A percentile compares a stretch with the other conserved stretches of the same genome.
These are phyloP conservation scores for Drosophila pseudotalamancana DNA, from an alignment of 2,888 invertebrate genomes.

Conservation along the genomic window DNA sequence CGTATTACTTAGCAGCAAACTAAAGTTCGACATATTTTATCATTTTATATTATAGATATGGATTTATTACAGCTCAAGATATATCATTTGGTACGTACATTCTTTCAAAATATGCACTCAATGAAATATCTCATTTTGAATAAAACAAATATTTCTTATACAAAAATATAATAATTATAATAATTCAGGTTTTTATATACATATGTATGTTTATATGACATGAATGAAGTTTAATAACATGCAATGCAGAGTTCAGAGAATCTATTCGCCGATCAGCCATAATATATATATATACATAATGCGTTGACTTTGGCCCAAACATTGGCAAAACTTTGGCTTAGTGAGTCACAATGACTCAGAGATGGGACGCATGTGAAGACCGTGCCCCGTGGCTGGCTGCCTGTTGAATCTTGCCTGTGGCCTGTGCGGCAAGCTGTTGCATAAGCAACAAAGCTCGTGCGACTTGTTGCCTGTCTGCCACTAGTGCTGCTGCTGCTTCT, in stretches of 20 bases:
- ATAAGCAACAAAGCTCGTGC: conserved; percentile 46
- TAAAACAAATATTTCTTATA: too few species aligned
- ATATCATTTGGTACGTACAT: too few species aligned
- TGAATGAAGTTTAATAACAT: background rate
- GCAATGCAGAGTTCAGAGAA: too few species aligned
- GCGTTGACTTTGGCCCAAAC: conserved; percentile 8
- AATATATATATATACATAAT: conserved; percentile 4
- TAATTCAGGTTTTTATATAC: too few species aligned
- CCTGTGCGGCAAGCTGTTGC: conserved; percentile 53
- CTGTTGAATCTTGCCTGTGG: conserved; percentile 1
- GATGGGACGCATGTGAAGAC: conserved; percentile 34
- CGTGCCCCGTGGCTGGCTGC: conserved; percentile 16
- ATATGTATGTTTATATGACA: too few species aligned
- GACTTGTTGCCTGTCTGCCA: conserved; percentile 60
- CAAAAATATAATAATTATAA: too few species aligned
- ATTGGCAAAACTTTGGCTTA: conserved; percentile 21
- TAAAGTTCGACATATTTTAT: too few species aligned
- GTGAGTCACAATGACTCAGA: conserved; percentile 36
- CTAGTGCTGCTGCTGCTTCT: background rate
- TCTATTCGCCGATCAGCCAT: background rate
- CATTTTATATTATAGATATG: too few species aligned
- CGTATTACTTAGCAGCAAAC: too few species aligned
- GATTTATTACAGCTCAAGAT: too few species aligned
- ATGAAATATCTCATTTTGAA: too few species aligned
- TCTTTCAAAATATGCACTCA: too few species aligned